Evolutionary conservation across 2,113 vertebrate genomes (phyloP), one percentile per base, ranked within the genome.

Genomic region (Ammodytes dubius): DNA sequence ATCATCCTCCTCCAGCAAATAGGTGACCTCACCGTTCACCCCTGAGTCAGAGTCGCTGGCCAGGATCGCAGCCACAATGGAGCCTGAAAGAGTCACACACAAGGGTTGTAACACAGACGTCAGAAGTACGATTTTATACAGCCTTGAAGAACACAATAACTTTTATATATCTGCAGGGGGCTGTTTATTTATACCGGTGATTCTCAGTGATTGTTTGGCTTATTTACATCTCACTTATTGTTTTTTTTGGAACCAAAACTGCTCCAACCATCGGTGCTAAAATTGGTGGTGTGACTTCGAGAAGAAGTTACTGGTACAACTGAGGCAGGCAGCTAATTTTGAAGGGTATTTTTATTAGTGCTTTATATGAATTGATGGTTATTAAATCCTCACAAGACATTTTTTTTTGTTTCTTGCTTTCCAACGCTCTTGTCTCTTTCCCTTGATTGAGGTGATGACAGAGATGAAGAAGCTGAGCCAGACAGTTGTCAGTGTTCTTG

Each of bases 11-110:
- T 94, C 97, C n/a, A 99, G 95, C 0, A 89, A 94, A 76, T 99
- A 99, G 0, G 97, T 99, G 88, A 99, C 95, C 93, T 99, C 98
- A 17, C 98, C 98, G 0, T 99, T 98, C 56, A 93, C 67, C 0
- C 97, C 97, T 0, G 98, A 97, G 91, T 99, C 98, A 0, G 96
- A 96, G 19, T 99, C 98, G 6, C 96, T 97, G 60, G 98, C 98
- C 81, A 99, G 89, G 76, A 99, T 96, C 45, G 97, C 97, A 67
- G 97, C 98, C 86, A 99, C 98, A 46, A 99, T 95, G 82, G 98
- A 98, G 82, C 98, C 98, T 99, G 90, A 0, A 2, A 42, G 54
- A 54, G 67, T 49, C 45, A 72, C 58, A 80, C 17, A 72, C 58
- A 80, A 14, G n/a, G 50, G 52, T 42, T 37, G 71, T 54, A 57